A percentile compares a stretch with the other conserved stretches of the same genome.
Evolutionary conservation across 2,113 vertebrate species (phyloP).

Genomic region (Hemichromis elongatus): DNA sequence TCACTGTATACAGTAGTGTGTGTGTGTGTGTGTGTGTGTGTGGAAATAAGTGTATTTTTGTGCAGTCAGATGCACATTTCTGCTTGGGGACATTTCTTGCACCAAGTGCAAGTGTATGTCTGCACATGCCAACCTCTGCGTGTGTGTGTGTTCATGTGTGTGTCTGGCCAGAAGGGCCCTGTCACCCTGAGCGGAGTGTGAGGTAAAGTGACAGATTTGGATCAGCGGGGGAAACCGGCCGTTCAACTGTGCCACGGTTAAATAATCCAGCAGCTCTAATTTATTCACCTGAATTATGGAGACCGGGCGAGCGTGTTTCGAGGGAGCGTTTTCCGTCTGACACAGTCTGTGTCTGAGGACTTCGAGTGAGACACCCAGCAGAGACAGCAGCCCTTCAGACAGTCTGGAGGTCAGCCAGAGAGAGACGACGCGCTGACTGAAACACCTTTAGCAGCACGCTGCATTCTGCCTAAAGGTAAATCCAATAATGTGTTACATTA

Average conservation of each 20-base stretch:
- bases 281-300: constrained; percentile 43
- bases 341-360: neutral
- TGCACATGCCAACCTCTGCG: neutral
- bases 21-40: neutral
- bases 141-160: neutral
- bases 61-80: neutral
- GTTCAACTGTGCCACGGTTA: constrained; percentile 17
- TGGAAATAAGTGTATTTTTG: neutral
- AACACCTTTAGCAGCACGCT: neutral
- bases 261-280: constrained; percentile 44
- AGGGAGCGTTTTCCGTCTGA: neutral
- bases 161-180: neutral
- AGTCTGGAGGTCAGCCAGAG: constrained; percentile 37
- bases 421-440: neutral
- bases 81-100: neutral
- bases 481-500: neutral
- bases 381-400: constrained; percentile 25
- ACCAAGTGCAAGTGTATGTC: neutral
- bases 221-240: constrained; percentile 9
- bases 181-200: constrained; percentile 5
- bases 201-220: constrained; percentile 57
- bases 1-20: neutral
- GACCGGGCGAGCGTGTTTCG: neutral
- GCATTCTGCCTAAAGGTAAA: neutral
- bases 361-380: neutral